Base-by-base conservation (phyloP, 2,113 vertebrate species). In the Anoplopoma fimbria region DNA sequence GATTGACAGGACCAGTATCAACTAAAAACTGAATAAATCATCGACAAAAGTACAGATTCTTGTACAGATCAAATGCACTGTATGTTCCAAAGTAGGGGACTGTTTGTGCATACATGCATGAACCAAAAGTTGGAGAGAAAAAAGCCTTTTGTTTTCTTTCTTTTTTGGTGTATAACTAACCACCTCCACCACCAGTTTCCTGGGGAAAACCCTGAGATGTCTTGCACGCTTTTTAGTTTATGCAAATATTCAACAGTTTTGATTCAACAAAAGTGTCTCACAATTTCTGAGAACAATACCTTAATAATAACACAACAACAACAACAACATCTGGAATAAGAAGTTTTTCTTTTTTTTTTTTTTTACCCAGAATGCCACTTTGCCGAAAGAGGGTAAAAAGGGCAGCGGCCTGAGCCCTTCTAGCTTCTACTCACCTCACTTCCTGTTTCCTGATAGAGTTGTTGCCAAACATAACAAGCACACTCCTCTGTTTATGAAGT, bases 381-480 rank as follows among this genome's bases (percentile, higher is more conserved):
- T 0, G 1, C 5, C 38, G 17, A 45, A 13, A 68, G 25, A 29
- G 15, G 10, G 7, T n/a, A 42, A 45, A 49, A 27, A 17, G 51
- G 51, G 40, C 63, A 78, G 33, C 12, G 4, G 38, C 13, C 49
- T 29, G 9, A 72, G 42, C 51, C 36, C 55, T 55, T 64, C 58
- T 13, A 42, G 51, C 31, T 14, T 53, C 71, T 51, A 85, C 84
- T 81, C 77, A 53, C 45, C 12, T 7, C 63, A 70, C 67, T 85
- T 90, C 88, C 84, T 77, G 69, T 81, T 84, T 88, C 85, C 90
- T 78, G 71, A 70, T 40, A 27, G 72, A 87, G 55, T 21, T 51
- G 38, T 42, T 84, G 80, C 88, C 87, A 89, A 89, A 82, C 47
- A 86, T 77, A 88, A 88, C 80, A 88, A 73, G 31, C 36, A 61